Conservation (phyloP, 2,797 vertebrate genomes). For the Anas capensis region DNA sequence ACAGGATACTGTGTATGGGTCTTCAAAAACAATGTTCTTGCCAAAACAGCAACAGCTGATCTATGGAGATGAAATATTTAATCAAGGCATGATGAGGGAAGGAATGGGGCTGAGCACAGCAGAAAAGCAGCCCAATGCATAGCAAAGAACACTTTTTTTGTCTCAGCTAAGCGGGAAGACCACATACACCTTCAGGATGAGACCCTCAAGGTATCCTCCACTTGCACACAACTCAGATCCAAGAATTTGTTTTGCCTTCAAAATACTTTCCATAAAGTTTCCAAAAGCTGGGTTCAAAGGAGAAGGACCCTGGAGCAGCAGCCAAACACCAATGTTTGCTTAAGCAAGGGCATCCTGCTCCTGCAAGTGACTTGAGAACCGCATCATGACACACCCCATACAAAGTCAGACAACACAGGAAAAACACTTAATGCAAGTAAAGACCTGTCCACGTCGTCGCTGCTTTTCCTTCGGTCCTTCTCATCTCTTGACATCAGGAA, state of each 20-base stretch:
- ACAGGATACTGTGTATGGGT: rapidly evolving
- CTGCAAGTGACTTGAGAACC: rapidly evolving
- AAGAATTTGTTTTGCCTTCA: background rate
- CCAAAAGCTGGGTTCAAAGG: background rate
- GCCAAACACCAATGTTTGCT: background rate
- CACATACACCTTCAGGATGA: background rate
- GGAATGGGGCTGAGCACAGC: background rate
- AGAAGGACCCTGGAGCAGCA: background rate
- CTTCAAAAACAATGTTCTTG: background rate
- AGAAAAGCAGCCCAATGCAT: background rate
- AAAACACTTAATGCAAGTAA: background rate
- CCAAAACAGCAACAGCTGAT: background rate
- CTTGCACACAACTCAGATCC: background rate
- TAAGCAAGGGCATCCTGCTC: background rate
- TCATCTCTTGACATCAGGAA: slow-evolving; percentile 43
- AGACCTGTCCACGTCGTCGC: slow-evolving; percentile 37
- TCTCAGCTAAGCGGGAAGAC: background rate
- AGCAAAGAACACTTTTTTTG: background rate
- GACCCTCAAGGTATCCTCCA: background rate
- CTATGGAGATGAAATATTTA: background rate
- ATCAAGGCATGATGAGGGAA: background rate
- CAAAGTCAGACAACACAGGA: background rate
- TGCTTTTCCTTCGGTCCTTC: slow-evolving; percentile 24
- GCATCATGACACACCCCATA: rapidly evolving
- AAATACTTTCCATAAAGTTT: background rate